Conservation (phyloP, 2,797 vertebrate genomes). For the Lindbergichthys nudifrons region DNA sequence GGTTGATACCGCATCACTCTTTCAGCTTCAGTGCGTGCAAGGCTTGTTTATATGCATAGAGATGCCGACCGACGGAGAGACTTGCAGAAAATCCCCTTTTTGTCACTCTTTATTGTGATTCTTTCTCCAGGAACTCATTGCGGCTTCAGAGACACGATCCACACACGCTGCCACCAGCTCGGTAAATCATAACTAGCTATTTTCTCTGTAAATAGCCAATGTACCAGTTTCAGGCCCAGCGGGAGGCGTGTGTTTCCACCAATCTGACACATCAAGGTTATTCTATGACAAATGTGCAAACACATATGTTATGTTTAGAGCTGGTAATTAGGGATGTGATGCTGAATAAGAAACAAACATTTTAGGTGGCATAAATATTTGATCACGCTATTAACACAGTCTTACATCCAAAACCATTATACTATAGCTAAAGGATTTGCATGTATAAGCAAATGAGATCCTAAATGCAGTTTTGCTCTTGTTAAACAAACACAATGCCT, state of each 20-base stretch:
- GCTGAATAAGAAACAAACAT: conserved; percentile 19
- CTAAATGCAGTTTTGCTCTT: conserved; percentile 9
- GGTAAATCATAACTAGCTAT: conserved; percentile 64
- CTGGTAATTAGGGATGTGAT: conserved; percentile 5
- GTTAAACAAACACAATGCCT: neutral
- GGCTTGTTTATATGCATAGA: conserved; percentile 62
- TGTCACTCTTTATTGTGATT: conserved; percentile 55
- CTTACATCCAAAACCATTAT: neutral
- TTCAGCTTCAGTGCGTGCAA: conserved; percentile 29
- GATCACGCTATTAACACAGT: neutral
- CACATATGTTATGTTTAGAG: conserved; percentile 8
- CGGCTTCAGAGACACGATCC: conserved; percentile 31
- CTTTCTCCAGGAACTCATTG: conserved; percentile 41
- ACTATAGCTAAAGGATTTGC: neutral
- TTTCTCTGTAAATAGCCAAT: conserved; percentile 57
- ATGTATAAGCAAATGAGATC: neutral
- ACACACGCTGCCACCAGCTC: conserved; percentile 17
- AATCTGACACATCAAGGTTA: conserved; percentile 65
- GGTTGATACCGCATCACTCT: conserved; percentile 24
- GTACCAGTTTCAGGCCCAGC: conserved; percentile 38
- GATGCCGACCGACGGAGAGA: conserved; percentile 22
- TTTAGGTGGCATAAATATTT: conserved; percentile 1
- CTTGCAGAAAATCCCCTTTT: conserved; percentile 48
- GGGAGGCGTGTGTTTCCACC: conserved; percentile 44
- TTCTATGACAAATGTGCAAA: conserved; percentile 30